phyloP scores from a whole-genome alignment of 2,888 invertebrate genomes.

The Chesias legatella region DNA sequence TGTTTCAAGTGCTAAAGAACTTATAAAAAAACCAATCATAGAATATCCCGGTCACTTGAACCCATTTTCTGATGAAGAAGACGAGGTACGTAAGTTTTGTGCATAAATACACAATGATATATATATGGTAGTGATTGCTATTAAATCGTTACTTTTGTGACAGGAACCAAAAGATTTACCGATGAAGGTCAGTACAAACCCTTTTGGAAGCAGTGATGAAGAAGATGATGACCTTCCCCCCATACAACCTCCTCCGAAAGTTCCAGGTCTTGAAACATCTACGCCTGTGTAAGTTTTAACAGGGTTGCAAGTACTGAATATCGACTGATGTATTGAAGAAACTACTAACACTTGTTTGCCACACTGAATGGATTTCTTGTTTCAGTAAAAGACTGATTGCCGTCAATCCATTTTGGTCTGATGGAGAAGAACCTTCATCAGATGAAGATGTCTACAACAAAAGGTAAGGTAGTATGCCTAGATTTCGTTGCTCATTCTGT shows the following conservation, averaged over 20 bases:
- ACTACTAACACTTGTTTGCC: too few species aligned
- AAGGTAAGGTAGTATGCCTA: slow-evolving; percentile 43
- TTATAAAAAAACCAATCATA: slow-evolving; percentile 31
- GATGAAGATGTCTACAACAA: slow-evolving; percentile 66
- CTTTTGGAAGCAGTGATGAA: slow-evolving; percentile 84
- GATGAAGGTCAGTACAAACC: slow-evolving; percentile 81
- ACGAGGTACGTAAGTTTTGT: slow-evolving; percentile 42
- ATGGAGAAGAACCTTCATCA: slow-evolving; percentile 83
- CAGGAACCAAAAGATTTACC: slow-evolving; percentile 32
- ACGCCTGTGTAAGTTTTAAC: slow-evolving; percentile 52
- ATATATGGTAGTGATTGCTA: neutral
- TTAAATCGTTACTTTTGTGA: slow-evolving; percentile 4
- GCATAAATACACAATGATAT: neutral
- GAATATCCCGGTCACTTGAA: slow-evolving; percentile 89
- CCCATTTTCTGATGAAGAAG: slow-evolving; percentile 88
- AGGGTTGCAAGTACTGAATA: too few species aligned
- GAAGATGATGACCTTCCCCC: slow-evolving; percentile 74
- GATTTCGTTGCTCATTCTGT: too few species aligned
- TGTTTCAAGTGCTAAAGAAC: slow-evolving; percentile 24
- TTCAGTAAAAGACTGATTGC: slow-evolving; percentile 73
- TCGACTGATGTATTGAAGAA: too few species aligned
- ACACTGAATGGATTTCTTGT: slow-evolving; percentile 24
- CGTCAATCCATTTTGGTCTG: slow-evolving; percentile 88
- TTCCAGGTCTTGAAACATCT: slow-evolving; percentile 35
- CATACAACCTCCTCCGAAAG: slow-evolving; percentile 45